A percentile compares a stretch with the other conserved stretches of the same genome.
These are phyloP conservation scores for Trichacis sp. DNA, from an alignment of 2,888 invertebrate genomes.

Conservation along the genomic window DNA sequence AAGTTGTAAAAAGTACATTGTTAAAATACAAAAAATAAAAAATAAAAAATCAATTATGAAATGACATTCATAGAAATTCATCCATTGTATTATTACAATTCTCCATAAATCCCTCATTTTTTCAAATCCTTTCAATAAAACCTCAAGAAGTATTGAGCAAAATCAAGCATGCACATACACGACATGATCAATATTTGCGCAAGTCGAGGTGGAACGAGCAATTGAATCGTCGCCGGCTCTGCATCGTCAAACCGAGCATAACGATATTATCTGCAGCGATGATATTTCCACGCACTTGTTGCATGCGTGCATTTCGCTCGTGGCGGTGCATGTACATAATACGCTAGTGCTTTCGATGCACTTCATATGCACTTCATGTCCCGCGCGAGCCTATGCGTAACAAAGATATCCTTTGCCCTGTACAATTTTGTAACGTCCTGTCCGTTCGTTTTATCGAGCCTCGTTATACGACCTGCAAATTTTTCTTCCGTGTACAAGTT, in stretches of 20 bases:
- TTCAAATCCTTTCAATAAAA: too few species aligned
- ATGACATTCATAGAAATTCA: too few species aligned
- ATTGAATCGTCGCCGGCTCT: conserved; percentile 58
- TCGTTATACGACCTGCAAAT: conserved; percentile 54
- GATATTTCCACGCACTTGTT: conserved; percentile 67
- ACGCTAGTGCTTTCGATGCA: conserved; percentile 63
- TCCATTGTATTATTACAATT: too few species aligned
- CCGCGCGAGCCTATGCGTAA: conserved; percentile 62
- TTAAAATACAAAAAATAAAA: too few species aligned
- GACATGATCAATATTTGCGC: conserved; percentile 13
- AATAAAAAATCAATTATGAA: too few species aligned
- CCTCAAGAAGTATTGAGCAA: too few species aligned
- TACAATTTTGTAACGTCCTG: conserved; percentile 44
- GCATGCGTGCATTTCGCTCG: conserved; percentile 62
- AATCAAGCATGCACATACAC: too few species aligned
- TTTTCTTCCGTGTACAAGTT: conserved; percentile 46
- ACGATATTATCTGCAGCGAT: conserved; percentile 64
- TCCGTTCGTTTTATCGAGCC: conserved; percentile 50
- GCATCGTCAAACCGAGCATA: conserved; percentile 65
- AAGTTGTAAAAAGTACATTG: too few species aligned
- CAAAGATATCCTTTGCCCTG: conserved; percentile 54
- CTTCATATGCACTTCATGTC: conserved; percentile 67
- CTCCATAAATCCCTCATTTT: too few species aligned
- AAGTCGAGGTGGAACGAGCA: conserved; percentile 56
- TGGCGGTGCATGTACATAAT: conserved; percentile 59